These are phyloP conservation scores for Drosophila tsacasi DNA, from an alignment of 1,140 invertebrate species.

Conservation along the genomic window DNA sequence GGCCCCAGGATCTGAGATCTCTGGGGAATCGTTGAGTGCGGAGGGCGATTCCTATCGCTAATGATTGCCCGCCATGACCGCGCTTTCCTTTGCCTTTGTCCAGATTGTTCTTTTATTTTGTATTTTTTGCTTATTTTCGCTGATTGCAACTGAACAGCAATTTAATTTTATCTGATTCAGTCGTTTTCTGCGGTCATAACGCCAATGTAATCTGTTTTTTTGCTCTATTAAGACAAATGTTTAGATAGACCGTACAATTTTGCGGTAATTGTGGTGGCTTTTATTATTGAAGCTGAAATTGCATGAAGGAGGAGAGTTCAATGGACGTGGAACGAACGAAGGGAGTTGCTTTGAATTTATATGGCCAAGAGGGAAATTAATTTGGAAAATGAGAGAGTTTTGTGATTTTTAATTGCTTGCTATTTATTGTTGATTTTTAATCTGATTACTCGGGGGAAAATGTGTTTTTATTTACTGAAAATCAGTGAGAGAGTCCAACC, in stretches of 20 bases:
- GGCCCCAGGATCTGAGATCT: conserved; percentile 18
- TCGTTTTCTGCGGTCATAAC: conserved; percentile 3
- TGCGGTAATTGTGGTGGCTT: conserved; percentile 7
- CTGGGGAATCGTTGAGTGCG: conserved; percentile 44
- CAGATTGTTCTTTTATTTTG: background rate
- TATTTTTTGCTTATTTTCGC: conserved; percentile 35
- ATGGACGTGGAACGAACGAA: background rate
- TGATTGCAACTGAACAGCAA: conserved; percentile 45
- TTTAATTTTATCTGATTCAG: conserved; percentile 39
- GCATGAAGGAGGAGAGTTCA: background rate
- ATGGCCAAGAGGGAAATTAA: background rate
- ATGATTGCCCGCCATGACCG: conserved; percentile 44
- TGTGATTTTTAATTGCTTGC: background rate
- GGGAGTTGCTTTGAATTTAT: too few relatives aligned
- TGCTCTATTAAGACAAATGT: conserved; percentile 21
- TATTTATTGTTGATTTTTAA: background rate
- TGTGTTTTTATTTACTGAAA: background rate
- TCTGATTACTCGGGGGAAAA: background rate
- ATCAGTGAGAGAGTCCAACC: background rate
- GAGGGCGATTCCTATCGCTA: conserved; percentile 44
- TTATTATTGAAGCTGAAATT: background rate
- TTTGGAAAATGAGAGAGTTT: background rate
- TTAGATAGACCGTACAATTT: conserved; percentile 6
- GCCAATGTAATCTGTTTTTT: conserved; percentile 17
- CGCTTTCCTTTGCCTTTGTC: conserved; percentile 18